phyloP scores from a whole-genome alignment of 2,797 vertebrate genomes.

The Kryptolebias ocellatus region DNA sequence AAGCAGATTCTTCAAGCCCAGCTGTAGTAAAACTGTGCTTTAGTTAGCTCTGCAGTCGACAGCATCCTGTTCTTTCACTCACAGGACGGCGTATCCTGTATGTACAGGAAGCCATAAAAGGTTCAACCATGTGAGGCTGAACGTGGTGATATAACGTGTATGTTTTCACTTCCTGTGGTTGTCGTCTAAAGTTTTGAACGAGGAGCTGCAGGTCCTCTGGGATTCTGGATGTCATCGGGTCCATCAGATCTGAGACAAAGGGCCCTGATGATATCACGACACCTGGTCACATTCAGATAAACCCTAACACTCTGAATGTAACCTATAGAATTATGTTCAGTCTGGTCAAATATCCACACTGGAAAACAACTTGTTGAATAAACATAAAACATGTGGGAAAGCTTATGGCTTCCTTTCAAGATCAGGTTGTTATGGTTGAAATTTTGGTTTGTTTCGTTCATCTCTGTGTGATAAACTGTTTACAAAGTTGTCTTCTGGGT shows the following conservation, averaged over 20 bases:
- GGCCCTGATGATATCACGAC: background rate
- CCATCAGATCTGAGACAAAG: constrained; percentile 25
- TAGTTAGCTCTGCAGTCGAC: constrained; percentile 9
- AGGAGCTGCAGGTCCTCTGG: constrained; percentile 13
- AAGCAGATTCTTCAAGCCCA: constrained; percentile 10
- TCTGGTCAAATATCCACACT: no score
- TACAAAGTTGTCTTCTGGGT: background rate
- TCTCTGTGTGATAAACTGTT: background rate
- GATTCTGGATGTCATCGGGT: constrained; percentile 19
- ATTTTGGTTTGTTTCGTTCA: no score
- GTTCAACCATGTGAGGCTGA: constrained; percentile 29
- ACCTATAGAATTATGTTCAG: background rate
- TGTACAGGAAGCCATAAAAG: constrained; percentile 52
- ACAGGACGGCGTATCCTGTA: constrained; percentile 24
- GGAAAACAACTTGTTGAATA: no score
- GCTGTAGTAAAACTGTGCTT: constrained; percentile 16
- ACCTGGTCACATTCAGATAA: background rate
- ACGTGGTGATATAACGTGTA: constrained; percentile 41
- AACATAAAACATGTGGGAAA: no score
- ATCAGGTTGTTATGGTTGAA: no score
- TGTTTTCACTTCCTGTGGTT: constrained; percentile 51
- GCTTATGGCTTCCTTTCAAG: no score
- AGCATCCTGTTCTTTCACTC: constrained; percentile 60
- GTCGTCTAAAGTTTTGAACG: constrained; percentile 23
- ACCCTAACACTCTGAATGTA: background rate